A percentile compares a stretch with the other conserved stretches of the same genome.
Evolutionary conservation across 2,113 vertebrate genomes (phyloP).

Genomic region (Elephas maximus): DNA sequence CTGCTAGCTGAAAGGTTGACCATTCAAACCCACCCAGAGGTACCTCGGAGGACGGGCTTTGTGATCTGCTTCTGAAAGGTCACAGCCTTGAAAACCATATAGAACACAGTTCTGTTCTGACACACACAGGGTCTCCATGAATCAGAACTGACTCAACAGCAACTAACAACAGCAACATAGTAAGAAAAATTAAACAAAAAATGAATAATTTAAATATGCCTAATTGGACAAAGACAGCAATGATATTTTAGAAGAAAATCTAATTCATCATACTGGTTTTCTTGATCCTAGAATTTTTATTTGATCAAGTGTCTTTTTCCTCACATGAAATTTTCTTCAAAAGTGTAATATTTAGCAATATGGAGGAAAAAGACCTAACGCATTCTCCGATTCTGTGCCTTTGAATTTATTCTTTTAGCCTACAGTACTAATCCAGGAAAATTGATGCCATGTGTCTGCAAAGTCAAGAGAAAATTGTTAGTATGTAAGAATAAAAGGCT

Average conservation of each 20-base stretch:
- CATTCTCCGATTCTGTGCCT: neutral
- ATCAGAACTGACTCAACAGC: neutral
- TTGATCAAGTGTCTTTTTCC: neutral
- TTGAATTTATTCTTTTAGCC: slow-evolving; percentile 56
- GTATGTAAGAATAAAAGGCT: slow-evolving; percentile 17
- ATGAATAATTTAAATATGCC: neutral
- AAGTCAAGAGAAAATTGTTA: slow-evolving; percentile 61
- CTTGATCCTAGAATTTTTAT: neutral
- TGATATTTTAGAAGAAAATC: slow-evolving; percentile 32
- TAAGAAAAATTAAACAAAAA: slow-evolving; percentile 13
- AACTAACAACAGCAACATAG: neutral
- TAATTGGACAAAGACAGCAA: neutral
- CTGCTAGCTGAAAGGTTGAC: no score
- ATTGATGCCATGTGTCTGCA: neutral
- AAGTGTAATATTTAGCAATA: neutral
- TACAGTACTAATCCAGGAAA: slow-evolving; percentile 2
- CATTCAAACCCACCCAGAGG: neutral
- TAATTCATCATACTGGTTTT: neutral
- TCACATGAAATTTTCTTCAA: slow-evolving; percentile 45
- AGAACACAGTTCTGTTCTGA: neutral
- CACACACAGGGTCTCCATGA: neutral
- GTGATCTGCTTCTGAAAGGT: neutral
- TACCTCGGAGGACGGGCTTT: neutral
- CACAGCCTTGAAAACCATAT: neutral
- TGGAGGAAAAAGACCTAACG: neutral